These are phyloP conservation scores for Sacculina carcini DNA, from an alignment of 2,888 invertebrate species.

Conservation along the genomic window DNA sequence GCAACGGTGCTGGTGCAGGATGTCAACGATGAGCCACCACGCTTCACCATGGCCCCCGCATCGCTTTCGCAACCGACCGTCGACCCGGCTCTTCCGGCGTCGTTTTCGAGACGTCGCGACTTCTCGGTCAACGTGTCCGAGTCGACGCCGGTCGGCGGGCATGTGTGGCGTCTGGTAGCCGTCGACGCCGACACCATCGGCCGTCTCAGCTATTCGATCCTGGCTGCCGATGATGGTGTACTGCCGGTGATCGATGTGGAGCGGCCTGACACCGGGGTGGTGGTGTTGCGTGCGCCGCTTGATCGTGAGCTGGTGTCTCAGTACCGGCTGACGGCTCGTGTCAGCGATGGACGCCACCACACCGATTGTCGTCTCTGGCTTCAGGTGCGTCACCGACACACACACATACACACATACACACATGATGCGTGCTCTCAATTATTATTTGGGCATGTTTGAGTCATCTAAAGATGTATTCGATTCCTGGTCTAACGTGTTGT, in stretches of 20 bases:
- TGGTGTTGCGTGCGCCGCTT: constrained; percentile 46
- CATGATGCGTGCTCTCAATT: no score
- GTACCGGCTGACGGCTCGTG: constrained; percentile 52
- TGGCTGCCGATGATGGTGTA: constrained; percentile 24
- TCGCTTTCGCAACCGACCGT: no score
- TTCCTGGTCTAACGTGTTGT: no score
- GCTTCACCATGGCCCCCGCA: constrained; percentile 46
- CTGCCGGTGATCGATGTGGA: constrained; percentile 23
- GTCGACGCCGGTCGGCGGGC: constrained; percentile 52
- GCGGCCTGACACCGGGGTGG: constrained; percentile 35
- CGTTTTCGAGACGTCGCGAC: neutral
- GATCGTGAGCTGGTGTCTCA: constrained; percentile 54
- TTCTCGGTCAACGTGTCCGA: constrained; percentile 47
- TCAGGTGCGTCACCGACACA: constrained; percentile 42
- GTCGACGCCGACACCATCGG: constrained; percentile 54
- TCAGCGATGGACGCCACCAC: constrained; percentile 64
- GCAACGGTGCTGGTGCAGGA: constrained; percentile 60
- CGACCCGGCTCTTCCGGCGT: no score
- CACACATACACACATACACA: no score
- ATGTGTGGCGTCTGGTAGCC: constrained; percentile 46
- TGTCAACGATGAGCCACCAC: constrained; percentile 84
- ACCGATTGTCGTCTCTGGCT: constrained; percentile 49
- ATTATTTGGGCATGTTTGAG: no score
- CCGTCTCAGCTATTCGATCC: constrained; percentile 41
- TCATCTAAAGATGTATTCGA: no score